Evolutionary conservation across 2,113 vertebrate species (phyloP).

Genomic region (Cinclus mexicanus): DNA sequence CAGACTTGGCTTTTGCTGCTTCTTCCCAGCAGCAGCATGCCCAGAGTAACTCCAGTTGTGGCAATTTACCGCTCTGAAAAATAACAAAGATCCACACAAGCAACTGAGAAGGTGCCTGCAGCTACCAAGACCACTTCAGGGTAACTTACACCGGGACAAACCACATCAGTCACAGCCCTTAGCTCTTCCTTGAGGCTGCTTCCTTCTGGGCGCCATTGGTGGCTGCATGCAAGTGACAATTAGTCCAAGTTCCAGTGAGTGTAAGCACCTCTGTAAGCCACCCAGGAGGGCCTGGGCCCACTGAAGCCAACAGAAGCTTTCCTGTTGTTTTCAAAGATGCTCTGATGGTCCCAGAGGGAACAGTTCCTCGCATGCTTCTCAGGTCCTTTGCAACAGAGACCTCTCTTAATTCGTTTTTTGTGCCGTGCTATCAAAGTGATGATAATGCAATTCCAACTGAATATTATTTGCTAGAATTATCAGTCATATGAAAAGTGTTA

Average conservation of each 20-base stretch:
- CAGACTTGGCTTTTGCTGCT: neutral
- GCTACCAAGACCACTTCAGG: neutral
- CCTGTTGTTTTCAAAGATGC: neutral
- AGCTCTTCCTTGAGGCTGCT: neutral
- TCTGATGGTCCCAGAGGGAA: neutral
- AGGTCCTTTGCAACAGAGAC: neutral
- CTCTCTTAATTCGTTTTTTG: neutral
- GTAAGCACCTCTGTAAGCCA: neutral
- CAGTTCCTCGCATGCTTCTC: neutral
- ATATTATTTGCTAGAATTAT: neutral
- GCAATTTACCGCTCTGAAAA: neutral
- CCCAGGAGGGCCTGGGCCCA: neutral
- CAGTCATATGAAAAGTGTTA: neutral
- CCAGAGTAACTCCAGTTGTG: neutral
- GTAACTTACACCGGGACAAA: neutral
- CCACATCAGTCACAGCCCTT: neutral
- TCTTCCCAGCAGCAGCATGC: neutral
- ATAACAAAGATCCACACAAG: neutral
- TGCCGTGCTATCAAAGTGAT: neutral
- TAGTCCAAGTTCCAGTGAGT: neutral
- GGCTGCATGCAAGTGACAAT: rapidly evolving
- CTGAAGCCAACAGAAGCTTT: neutral
- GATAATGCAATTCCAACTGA: neutral
- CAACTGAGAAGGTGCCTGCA: neutral
- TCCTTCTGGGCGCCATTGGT: rapidly evolving